phyloP scores from a whole-genome alignment of 1,140 invertebrate genomes.

The Cylas formicarius region DNA sequence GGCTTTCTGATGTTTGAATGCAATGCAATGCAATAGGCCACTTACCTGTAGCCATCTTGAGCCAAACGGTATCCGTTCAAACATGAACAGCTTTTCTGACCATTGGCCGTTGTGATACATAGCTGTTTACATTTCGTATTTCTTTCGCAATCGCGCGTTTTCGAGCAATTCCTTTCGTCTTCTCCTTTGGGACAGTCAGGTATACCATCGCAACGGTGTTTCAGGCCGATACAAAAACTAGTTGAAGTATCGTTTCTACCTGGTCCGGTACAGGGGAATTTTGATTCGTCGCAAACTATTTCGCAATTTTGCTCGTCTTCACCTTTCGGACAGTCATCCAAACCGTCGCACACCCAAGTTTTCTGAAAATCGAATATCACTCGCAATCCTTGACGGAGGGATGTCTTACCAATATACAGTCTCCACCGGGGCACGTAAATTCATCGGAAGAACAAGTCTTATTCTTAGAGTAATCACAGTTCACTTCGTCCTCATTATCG shows the following conservation, averaged over 20 bases:
- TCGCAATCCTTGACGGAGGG: not conserved
- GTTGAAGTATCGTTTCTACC: constrained; percentile 46
- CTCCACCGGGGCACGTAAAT: constrained; percentile 57
- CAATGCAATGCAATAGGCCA: constrained; percentile 8
- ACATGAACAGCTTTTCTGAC: constrained; percentile 67
- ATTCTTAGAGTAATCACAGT: constrained; percentile 55
- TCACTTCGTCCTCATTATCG: constrained; percentile 72
- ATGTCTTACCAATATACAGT: constrained; percentile 59
- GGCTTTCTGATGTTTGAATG: too few species aligned
- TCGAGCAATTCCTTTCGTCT: constrained; percentile 71
- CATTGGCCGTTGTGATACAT: constrained; percentile 60
- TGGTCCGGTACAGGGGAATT: constrained; percentile 55
- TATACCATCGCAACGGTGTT: constrained; percentile 70
- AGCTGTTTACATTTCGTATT: constrained; percentile 61
- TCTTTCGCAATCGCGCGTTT: constrained; percentile 55
- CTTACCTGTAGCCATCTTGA: constrained; percentile 59
- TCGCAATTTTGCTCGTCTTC: constrained; percentile 75
- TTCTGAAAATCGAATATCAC: constrained; percentile 43
- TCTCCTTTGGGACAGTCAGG: constrained; percentile 67
- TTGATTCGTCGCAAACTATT: constrained; percentile 61
- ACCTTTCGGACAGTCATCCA: constrained; percentile 71
- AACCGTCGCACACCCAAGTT: constrained; percentile 79
- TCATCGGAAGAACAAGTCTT: constrained; percentile 60
- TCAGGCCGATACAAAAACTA: constrained; percentile 58
- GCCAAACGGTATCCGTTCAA: constrained; percentile 65